phyloP scores from a whole-genome alignment of 2,888 invertebrate genomes.

The Lamellibrachia columna region DNA sequence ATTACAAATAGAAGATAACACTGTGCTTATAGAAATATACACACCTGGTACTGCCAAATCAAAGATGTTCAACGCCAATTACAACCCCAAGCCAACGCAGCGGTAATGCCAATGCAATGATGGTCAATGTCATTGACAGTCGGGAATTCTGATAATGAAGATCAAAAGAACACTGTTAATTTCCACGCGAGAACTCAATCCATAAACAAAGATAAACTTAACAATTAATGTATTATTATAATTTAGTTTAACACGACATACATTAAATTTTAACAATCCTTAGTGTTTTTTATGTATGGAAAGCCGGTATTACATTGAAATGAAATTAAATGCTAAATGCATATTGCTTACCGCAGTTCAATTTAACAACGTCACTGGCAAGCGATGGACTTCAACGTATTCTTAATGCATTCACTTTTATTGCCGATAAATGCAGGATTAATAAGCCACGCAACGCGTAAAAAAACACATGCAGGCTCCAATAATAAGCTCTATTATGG shows the following conservation, averaged over 20 bases:
- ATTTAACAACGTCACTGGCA: too few species aligned
- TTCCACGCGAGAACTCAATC: background rate
- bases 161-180: background rate
- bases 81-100: background rate
- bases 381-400: too few species aligned
- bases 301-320: background rate
- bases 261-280: background rate
- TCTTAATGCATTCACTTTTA: too few species aligned
- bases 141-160: constrained; percentile 6
- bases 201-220: background rate
- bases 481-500: too few species aligned
- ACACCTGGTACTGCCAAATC: background rate
- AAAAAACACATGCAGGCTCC: too few species aligned
- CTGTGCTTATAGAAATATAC: background rate
- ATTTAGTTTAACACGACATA: background rate
- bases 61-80: background rate
- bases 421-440: too few species aligned
- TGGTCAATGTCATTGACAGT: background rate
- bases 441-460: too few species aligned
- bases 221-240: background rate
- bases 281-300: background rate
- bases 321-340: too few species aligned
- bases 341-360: too few species aligned
- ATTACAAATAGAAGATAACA: background rate
- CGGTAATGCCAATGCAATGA: background rate